Evolutionary conservation across 2,797 vertebrate genomes (phyloP), one percentile per base, ranked within the genome.

Genomic region (Onychomys torridus): DNA sequence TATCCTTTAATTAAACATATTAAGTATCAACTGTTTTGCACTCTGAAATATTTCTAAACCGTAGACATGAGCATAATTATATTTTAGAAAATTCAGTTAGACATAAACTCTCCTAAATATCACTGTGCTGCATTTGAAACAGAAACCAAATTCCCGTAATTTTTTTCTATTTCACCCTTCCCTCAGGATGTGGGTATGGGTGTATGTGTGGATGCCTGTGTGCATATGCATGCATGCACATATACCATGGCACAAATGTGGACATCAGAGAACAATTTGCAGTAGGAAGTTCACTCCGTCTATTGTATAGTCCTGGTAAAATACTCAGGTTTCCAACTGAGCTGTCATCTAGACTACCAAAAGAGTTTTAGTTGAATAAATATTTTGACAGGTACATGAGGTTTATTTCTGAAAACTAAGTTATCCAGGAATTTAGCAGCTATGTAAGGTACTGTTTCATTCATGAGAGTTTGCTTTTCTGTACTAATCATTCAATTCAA

Each of bases 21-120:
- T 81, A 89, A 73, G 5, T 43, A 65, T 76, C 5, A 8, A 88
- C 9, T 34, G 57, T 40, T 19, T 25, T 83, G 7, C 0, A 27
- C 8, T 95, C 83, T 87, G 52, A 96, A 78, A 89, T 75, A 85
- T 67, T 90, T 90, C 49, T 82, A 19, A 95, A 77, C 55, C 82
- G 89, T 89, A n/a, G 5, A 4, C 34, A 55, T 19, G 4, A 19
- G 46, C 63, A 10, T 69, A 16, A 34, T 73, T 13, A 93, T 83
- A 90, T 88, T 73, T 82, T 43, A 61, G 29, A 69, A 87, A 49
- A 59, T 65, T 79, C 1, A 84, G 65, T 34, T 67, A 76, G 27
- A 52, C 3, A 77, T 63, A 32, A n/a, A 77, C 0, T 77, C 7
- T 40, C 73, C 9, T 85, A 77, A 63, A 77, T 49, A 14, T 10